phyloP scores from a whole-genome alignment of 1,140 invertebrate species.

The Drosophila kanapiae region DNA sequence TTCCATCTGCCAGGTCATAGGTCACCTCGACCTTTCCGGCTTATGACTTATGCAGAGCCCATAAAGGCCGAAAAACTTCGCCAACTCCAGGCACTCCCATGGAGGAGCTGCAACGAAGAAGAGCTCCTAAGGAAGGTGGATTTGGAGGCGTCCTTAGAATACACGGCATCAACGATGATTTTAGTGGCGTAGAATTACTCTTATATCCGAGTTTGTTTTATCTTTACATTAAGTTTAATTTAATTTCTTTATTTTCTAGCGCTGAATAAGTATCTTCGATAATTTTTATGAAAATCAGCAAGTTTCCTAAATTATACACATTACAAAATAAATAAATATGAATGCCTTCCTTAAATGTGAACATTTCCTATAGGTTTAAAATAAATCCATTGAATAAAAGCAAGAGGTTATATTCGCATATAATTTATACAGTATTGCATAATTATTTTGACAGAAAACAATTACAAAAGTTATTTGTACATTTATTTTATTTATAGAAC shows the following conservation, averaged over 20 bases:
- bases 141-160: background rate
- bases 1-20: conserved; percentile 10
- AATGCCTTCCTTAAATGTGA: background rate
- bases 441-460: too few species aligned
- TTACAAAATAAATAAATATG: too few species aligned
- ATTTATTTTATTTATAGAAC: too few species aligned
- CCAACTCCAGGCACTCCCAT: conserved; percentile 5
- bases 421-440: too few species aligned
- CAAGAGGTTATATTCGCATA: too few species aligned
- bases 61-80: conserved; percentile 18
- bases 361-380: too few species aligned
- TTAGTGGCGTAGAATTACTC: too few species aligned
- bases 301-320: background rate
- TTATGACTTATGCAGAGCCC: conserved; percentile 34
- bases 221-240: background rate
- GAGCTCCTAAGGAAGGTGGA: background rate
- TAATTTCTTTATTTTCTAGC: background rate
- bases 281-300: background rate
- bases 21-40: conserved; percentile 27
- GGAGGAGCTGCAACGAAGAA: conserved; percentile 11
- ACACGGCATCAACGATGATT: background rate
- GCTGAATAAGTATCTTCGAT: background rate
- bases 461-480: too few species aligned
- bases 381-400: too few species aligned
- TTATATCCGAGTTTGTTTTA: background rate